Base-by-base conservation (phyloP, 2,113 vertebrate species). In the Chaetops frenatus region DNA sequence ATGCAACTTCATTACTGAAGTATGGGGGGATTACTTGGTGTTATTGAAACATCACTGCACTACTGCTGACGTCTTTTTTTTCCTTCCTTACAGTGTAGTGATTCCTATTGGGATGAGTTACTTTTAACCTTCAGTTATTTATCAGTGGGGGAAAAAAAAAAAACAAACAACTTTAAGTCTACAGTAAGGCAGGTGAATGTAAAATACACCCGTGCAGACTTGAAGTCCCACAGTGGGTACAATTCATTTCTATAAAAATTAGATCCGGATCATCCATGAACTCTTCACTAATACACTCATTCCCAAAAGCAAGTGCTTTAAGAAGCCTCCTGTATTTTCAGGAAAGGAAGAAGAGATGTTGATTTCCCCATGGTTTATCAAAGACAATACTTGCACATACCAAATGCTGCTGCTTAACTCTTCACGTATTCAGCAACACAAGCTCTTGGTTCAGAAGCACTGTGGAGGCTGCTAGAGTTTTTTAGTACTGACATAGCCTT, bases 1-100 rank as follows among this genome's bases (percentile, higher is more conserved):
- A 60, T 78, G 73, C 77, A 96, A 97, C 96, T 97, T 61, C 81
- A 91, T 96, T 86, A 92, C 67, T 85, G 58, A 88, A 86, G 23
- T 67, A 83, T 4, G 27, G 54, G 51, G 28, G 65, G 38, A 91
- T 92, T 91, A 83, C 33, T 90, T 80, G 29, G 14, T 62, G 61
- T 85, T 96, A 93, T 91, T 74, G 85, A 69, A 93, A 90, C 22
- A 83, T 91, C 73, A 80, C 28, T 62, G 42, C 29, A 20, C 69
- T 82, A n/a, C 81, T 92, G 29, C 69, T 66, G 29, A 35, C 20
- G n/a, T 72, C 25, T 67, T 56, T 73, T 47, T 11, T 10, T 22
- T 9, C 9, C 3, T 23, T 47, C 66, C 72, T 80, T 60, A 61
- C 29, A 72, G 17, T 40, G 20, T 28, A 92, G 36, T 18, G 64